Conservation (phyloP, 64 coral and sea anemone species). For the Hydrozoanthus tunicans region DNA sequence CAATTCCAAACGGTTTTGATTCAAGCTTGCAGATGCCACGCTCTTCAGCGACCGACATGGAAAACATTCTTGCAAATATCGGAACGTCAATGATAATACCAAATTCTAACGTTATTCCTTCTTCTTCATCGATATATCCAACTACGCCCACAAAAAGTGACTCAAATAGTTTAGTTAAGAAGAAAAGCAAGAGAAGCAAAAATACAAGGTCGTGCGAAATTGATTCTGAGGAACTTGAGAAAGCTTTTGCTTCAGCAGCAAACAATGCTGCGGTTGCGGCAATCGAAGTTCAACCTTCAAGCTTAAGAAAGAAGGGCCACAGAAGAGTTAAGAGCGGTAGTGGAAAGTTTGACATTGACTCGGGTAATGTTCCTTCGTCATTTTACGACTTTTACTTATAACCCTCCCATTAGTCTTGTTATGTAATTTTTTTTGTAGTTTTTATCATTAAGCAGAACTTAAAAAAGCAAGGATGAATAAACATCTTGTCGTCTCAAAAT, state of each 20-base stretch:
- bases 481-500: no score
- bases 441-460: no score
- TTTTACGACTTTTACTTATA: no score
- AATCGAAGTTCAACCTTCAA: slow-evolving; percentile 58
- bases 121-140: slow-evolving; percentile 28
- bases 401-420: no score
- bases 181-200: slow-evolving; percentile 89
- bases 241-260: slow-evolving; percentile 81
- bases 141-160: slow-evolving; percentile 69
- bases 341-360: slow-evolving; percentile 85
- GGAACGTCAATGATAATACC: slow-evolving; percentile 67
- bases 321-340: slow-evolving; percentile 85
- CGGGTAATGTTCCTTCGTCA: slow-evolving; percentile 55
- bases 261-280: slow-evolving; percentile 60
- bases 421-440: no score
- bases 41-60: slow-evolving; percentile 58
- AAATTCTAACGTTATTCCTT: slow-evolving; percentile 5
- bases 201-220: slow-evolving; percentile 98
- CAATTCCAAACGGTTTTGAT: slow-evolving; percentile 77
- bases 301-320: slow-evolving; percentile 86
- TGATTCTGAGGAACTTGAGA: slow-evolving; percentile 98
- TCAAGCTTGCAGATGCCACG: slow-evolving; percentile 60
- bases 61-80: slow-evolving; percentile 71
- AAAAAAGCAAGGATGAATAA: no score
- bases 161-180: slow-evolving; percentile 65